These are phyloP conservation scores for Lithophane ornitopus DNA, from an alignment of 2,888 invertebrate genomes.

Conservation along the genomic window DNA sequence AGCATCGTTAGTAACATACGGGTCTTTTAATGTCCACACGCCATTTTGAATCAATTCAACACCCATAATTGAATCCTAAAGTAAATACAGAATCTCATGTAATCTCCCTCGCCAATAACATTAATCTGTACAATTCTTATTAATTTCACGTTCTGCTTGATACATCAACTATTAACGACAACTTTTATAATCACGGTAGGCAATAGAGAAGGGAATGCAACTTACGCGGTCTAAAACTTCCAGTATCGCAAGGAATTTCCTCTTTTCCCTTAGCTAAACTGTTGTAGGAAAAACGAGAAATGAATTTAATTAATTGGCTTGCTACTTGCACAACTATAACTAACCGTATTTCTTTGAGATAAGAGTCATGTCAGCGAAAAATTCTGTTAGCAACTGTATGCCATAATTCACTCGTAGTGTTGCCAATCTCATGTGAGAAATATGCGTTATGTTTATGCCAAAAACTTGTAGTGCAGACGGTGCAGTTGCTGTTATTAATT, in stretches of 20 bases:
- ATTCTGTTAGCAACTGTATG: constrained; percentile 34
- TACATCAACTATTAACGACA: constrained; percentile 68
- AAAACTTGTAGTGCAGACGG: constrained; percentile 45
- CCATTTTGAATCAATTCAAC: constrained; percentile 17
- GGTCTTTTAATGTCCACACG: background rate
- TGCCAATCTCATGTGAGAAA: constrained; percentile 61
- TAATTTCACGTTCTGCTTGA: constrained; percentile 52
- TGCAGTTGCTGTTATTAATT: constrained; percentile 51
- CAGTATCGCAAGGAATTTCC: constrained; percentile 72
- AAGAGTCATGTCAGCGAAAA: constrained; percentile 24
- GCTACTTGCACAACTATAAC: constrained; percentile 53
- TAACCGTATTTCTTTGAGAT: background rate
- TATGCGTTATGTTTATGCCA: constrained; percentile 58
- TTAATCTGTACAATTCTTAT: constrained; percentile 37
- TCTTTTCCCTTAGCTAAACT: constrained; percentile 76
- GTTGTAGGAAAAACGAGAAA: constrained; percentile 80
- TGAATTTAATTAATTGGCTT: constrained; percentile 83
- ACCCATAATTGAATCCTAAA: constrained; percentile 11
- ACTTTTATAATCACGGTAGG: constrained; percentile 77
- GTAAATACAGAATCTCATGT: constrained; percentile 13
- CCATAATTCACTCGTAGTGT: constrained; percentile 47
- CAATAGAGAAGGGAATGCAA: constrained; percentile 75
- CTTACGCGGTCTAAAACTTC: constrained; percentile 66
- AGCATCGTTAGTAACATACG: background rate
- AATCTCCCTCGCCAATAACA: constrained; percentile 10